Base-by-base conservation (phyloP, 1,140 invertebrate genomes). In the Choristoneura fumiferana region DNA sequence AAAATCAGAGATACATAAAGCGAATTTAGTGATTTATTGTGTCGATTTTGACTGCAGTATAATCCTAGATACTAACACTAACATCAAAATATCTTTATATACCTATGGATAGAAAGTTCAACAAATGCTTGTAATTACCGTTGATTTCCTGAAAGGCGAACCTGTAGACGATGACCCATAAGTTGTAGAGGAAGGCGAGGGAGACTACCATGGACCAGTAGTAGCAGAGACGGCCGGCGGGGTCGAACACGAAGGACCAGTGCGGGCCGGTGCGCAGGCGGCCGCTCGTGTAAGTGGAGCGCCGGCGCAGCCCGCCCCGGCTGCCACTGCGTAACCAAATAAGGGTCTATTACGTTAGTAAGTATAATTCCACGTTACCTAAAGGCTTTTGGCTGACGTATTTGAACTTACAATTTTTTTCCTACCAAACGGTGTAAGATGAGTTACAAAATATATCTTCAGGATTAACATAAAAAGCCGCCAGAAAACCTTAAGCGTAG, bases 101-200 rank as follows among this genome's bases (percentile, higher is more conserved):
- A 4, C 8, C 10, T 15, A 15, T n/a, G 8, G 29, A 34, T n/a
- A 10, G 15, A 34, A 9, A 43, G 18, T 0, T 49, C 18, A 29
- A 29, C 6, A 45, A 22, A 49, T 18, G n/a, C 22, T 4, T 9
- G 15, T 34, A 73, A 93, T 93, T 72, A 95, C 94, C 93, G 81
- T 96, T 95, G 70, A 96, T 96, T 90, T 96, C 96, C 90, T 96
- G 95, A 90, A 99, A 99, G 88, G 98, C 96, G 92, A 98, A 99
- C 86, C 98, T 94, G 92, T 98, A 99, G 76, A 98, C 98, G 89
- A 99, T 97, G 78, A 98, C 97, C 98, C 97, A 98, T 80, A 99
- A 98, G 90, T 99, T 99, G 92, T 99, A 99, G 60, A 99, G 94
- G 90, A 99, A 99, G 71, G 98, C 98, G 69, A 99, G 92, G 56